Evolutionary conservation across 2,888 invertebrate genomes (phyloP).

Genomic region (Acanthosepion pharaonis): DNA sequence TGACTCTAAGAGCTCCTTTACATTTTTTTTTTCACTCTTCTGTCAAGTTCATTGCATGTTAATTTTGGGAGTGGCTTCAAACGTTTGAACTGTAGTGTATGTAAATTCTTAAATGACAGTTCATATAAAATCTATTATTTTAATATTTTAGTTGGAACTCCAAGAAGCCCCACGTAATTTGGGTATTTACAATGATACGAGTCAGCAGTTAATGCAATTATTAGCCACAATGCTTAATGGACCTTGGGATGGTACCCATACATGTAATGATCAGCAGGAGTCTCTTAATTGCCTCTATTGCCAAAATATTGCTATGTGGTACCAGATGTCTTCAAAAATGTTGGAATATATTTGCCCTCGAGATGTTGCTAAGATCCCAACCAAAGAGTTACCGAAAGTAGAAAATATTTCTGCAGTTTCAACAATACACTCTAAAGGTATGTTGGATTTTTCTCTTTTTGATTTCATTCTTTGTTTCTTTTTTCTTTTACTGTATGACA

Average conservation of each 20-base stretch:
- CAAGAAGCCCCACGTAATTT: slow-evolving; percentile 88
- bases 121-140: neutral
- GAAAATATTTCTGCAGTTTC: slow-evolving; percentile 64
- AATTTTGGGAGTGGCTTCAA: no score
- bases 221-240: slow-evolving; percentile 85
- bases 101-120: neutral
- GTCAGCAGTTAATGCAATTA: slow-evolving; percentile 82
- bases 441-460: neutral
- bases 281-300: slow-evolving; percentile 89
- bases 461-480: neutral
- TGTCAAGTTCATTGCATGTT: no score
- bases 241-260: slow-evolving; percentile 81
- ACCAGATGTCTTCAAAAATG: slow-evolving; percentile 80
- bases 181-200: slow-evolving; percentile 83
- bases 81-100: neutral
- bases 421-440: slow-evolving; percentile 41
- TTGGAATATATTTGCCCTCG: slow-evolving; percentile 70
- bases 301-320: slow-evolving; percentile 89
- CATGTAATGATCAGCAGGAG: slow-evolving; percentile 76
- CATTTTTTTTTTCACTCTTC: no score
- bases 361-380: slow-evolving; percentile 70
- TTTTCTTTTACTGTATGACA: no score
- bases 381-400: slow-evolving; percentile 72
- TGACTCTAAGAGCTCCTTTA: no score
- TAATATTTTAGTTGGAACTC: slow-evolving; percentile 81